Conservation (phyloP, 2,888 invertebrate genomes). For the Acanthosepion lycidas region DNA sequence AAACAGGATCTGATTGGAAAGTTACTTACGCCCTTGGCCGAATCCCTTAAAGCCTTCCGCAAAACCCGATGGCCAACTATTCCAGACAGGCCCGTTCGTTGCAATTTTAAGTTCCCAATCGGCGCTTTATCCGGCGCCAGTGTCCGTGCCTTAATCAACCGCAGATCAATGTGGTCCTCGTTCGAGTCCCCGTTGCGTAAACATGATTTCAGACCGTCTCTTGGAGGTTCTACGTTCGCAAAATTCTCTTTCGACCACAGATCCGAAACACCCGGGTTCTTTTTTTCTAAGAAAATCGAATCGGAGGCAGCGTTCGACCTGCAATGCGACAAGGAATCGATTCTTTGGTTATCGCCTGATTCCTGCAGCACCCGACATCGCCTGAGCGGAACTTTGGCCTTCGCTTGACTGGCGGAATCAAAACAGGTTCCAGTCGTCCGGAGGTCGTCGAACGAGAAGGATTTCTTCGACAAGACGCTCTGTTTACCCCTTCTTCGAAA, state of each 20-base stretch:
- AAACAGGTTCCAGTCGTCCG: background rate
- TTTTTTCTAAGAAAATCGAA: background rate
- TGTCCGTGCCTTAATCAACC: background rate
- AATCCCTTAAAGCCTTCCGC: background rate
- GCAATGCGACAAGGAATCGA: background rate
- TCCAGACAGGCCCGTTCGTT: background rate
- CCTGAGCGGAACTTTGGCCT: background rate
- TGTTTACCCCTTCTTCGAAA: slow-evolving; percentile 36
- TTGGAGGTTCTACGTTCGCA: background rate
- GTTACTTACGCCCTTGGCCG: background rate
- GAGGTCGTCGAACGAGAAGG: slow-evolving; percentile 35
- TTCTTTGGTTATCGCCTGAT: background rate
- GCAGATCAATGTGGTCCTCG: background rate
- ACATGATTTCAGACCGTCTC: background rate
- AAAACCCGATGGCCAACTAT: background rate
- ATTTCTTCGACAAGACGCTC: background rate
- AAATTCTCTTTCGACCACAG: background rate
- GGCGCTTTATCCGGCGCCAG: background rate
- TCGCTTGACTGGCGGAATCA: background rate
- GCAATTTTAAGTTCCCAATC: background rate
- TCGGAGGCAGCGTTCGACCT: background rate
- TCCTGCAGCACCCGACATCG: background rate
- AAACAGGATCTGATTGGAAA: too few relatives aligned
- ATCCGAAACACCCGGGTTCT: background rate
- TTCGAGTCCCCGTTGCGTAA: background rate